Evolutionary conservation across 1,140 invertebrate genomes (phyloP).

Genomic region (Phenacoccus solenopsis): DNA sequence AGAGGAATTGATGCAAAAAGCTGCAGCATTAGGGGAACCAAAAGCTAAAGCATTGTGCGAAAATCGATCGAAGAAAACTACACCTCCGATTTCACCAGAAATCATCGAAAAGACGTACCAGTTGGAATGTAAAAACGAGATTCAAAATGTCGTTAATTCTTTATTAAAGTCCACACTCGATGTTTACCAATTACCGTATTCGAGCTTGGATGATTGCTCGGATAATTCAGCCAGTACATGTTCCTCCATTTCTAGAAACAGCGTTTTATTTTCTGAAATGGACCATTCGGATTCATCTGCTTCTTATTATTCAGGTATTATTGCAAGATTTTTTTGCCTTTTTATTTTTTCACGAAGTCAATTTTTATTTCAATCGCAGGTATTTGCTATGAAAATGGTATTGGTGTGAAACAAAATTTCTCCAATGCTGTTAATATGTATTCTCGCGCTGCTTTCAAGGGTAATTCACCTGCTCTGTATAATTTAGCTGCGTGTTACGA

Average conservation of each 20-base stretch:
- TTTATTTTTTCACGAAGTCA: neutral
- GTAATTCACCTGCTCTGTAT: slow-evolving; percentile 18
- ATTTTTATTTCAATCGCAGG: neutral
- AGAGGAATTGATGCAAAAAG: slow-evolving; percentile 37
- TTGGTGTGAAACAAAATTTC: slow-evolving; percentile 10
- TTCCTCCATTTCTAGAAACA: neutral
- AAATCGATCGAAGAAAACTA: slow-evolving; percentile 25
- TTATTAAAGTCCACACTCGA: neutral
- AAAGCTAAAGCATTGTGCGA: slow-evolving; percentile 40
- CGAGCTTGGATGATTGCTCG: neutral
- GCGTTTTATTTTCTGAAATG: neutral
- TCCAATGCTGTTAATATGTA: neutral
- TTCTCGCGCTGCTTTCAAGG: slow-evolving; percentile 7
- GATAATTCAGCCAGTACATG: neutral
- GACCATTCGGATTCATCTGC: neutral
- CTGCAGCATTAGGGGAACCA: slow-evolving; percentile 43
- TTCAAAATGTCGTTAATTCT: neutral
- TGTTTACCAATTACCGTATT: neutral
- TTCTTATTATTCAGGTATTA: neutral
- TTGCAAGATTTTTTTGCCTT: neutral
- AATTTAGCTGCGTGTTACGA: slow-evolving; percentile 22
- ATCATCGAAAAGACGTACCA: neutral
- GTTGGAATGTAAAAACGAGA: neutral
- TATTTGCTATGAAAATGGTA: slow-evolving; percentile 15
- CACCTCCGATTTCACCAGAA: neutral